phyloP scores from a whole-genome alignment of 1,140 invertebrate species.

The Conopomorpha cramerella region DNA sequence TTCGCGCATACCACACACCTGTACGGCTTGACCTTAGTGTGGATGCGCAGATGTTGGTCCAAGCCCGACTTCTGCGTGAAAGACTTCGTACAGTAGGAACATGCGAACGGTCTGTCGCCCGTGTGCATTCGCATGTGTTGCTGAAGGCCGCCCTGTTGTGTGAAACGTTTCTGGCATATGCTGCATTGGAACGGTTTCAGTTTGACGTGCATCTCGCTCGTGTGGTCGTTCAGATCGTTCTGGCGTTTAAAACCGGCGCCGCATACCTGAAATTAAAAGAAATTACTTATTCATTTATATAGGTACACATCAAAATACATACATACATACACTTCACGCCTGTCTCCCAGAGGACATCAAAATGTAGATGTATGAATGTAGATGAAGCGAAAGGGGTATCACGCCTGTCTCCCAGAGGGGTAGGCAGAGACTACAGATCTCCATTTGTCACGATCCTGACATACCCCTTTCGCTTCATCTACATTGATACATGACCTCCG shows the following conservation, averaged over 20 bases:
- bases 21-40: conserved; percentile 68
- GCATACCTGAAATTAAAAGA: conserved; percentile 10
- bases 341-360: too few relatives aligned
- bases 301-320: too few relatives aligned
- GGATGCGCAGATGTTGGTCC: conserved; percentile 67
- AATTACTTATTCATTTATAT: not conserved
- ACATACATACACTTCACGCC: too few relatives aligned
- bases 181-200: conserved; percentile 35
- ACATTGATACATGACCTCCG: too few relatives aligned
- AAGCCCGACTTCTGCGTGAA: conserved; percentile 78
- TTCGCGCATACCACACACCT: conserved; percentile 71
- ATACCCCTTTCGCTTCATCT: too few relatives aligned
- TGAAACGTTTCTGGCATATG: conserved; percentile 43
- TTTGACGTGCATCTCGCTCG: conserved; percentile 45
- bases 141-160: conserved; percentile 36
- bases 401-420: too few relatives aligned
- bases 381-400: too few relatives aligned
- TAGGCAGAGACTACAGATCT: too few relatives aligned
- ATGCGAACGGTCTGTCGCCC: conserved; percentile 80
- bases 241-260: conserved; percentile 17
- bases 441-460: too few relatives aligned
- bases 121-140: conserved; percentile 65
- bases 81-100: conserved; percentile 79
- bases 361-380: too few relatives aligned
- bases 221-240: conserved; percentile 45